Base-by-base conservation (phyloP, 2,113 vertebrate species). In the Psittacula cyanocephala region DNA sequence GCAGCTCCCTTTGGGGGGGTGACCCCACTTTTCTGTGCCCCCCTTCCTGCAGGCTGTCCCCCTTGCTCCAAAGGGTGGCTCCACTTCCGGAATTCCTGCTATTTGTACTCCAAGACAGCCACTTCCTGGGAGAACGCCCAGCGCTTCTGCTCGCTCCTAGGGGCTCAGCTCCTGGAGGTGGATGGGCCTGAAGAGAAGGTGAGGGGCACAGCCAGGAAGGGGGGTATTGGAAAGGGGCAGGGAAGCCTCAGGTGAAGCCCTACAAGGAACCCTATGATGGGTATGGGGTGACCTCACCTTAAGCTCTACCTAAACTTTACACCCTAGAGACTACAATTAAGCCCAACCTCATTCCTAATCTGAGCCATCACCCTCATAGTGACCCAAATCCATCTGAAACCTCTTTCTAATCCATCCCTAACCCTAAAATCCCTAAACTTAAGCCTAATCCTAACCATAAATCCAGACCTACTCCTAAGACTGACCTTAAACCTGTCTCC, bases 21-120 rank as follows among this genome's bases (percentile, higher is more conserved):
- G 43, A 60, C 22, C 7, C 23, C 14, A 7, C 11, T 6, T n/a
- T 33, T 37, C 6, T 41, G 25, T 49, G 9, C n/a, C 8, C 7
- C 17, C 8, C 24, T 14, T 15, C 4, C 7, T 14, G 19, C 49
- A 92, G 90, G 49, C 8, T 82, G 84, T 15, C 33, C 78, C 37
- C 64, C 64, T 7, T 92, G 90, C 64, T 70, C 78, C 50, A 77
- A 70, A 25, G 90, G 84, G 4, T 92, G 90, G 90, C 46, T 6
- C 6, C 55, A 64, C 17, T 88, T 65, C 1, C 3, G 13, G 90
- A 57, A 77, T 6, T 82, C 84, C 55, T 88, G 84, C 7, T 92
- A 92, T 29, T 92, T 92, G 39, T 65, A 76, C 17, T 88, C 90
- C 18, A 50, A 70, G 24, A 52, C 7, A 1, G 2, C 4, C 3